Evolutionary conservation across 2,888 invertebrate genomes (phyloP).

Genomic region (Mamestra brassicae): DNA sequence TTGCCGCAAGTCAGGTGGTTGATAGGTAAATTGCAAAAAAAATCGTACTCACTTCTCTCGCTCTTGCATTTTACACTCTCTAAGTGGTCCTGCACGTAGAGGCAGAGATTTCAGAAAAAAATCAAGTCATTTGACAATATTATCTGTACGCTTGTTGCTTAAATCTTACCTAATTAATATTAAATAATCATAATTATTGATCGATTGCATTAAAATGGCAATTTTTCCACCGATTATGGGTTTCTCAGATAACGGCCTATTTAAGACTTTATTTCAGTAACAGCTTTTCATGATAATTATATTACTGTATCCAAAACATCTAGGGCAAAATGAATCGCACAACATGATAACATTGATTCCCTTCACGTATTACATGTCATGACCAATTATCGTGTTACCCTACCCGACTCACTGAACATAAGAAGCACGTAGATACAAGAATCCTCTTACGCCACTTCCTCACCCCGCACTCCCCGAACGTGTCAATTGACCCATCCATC

Average conservation of each 20-base stretch:
- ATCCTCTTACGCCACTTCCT: slow-evolving; percentile 38
- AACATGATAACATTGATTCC: background rate
- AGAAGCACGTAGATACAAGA: background rate
- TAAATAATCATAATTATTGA: background rate
- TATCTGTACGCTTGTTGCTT: background rate
- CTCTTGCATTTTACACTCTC: too few species aligned
- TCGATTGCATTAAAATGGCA: background rate
- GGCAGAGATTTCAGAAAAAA: too few species aligned
- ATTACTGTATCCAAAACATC: background rate
- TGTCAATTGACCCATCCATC: slow-evolving; percentile 60
- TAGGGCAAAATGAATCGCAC: too few species aligned
- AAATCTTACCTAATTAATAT: background rate
- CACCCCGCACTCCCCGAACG: background rate
- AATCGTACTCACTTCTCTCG: too few species aligned
- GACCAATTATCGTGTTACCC: background rate
- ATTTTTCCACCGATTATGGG: too few species aligned
- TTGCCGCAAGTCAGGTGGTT: too few species aligned
- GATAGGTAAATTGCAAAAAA: too few species aligned
- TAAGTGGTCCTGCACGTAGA: too few species aligned
- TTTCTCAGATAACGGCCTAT: too few species aligned
- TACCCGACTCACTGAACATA: background rate
- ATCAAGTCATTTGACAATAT: too few species aligned
- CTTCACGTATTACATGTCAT: background rate
- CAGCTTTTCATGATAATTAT: background rate
- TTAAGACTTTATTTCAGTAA: background rate